These are phyloP conservation scores for Mythimna impura DNA, from an alignment of 2,888 invertebrate species.

Conservation along the genomic window DNA sequence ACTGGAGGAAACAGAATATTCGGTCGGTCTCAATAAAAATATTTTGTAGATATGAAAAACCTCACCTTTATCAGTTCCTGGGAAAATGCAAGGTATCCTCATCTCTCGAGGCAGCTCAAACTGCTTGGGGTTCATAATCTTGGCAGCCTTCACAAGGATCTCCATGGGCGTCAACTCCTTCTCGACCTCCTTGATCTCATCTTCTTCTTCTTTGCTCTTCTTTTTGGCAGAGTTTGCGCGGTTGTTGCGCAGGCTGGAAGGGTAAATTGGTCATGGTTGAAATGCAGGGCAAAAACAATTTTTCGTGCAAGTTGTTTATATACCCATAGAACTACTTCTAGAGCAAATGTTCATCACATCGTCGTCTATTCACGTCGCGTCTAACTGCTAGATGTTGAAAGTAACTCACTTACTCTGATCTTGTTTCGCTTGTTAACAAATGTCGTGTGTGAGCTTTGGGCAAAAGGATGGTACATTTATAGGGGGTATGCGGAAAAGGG, in stretches of 20 bases:
- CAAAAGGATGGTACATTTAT: neutral
- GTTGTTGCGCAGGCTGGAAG: slow-evolving; percentile 77
- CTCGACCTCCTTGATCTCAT: slow-evolving; percentile 68
- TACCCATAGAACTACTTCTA: neutral
- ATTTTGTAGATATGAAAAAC: neutral
- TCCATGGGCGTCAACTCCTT: slow-evolving; percentile 92
- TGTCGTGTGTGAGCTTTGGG: neutral
- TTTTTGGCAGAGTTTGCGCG: slow-evolving; percentile 78
- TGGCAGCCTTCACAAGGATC: slow-evolving; percentile 95
- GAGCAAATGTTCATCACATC: neutral
- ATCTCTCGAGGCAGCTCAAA: slow-evolving; percentile 96
- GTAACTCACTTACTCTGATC: neutral
- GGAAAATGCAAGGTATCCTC: slow-evolving; percentile 94
- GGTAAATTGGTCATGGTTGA: neutral
- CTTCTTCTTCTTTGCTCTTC: slow-evolving; percentile 77
- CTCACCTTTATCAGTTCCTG: slow-evolving; percentile 93
- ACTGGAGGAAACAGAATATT: no score
- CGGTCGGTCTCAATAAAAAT: no score
- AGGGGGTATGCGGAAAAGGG: no score
- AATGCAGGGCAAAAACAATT: neutral
- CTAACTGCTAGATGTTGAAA: neutral
- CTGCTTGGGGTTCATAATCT: slow-evolving; percentile 96
- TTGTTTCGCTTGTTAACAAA: neutral
- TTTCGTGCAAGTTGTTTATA: neutral
- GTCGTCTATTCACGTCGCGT: no score